Conservation (phyloP, 1,140 invertebrate genomes). For the Acromyrmex heyeri region DNA sequence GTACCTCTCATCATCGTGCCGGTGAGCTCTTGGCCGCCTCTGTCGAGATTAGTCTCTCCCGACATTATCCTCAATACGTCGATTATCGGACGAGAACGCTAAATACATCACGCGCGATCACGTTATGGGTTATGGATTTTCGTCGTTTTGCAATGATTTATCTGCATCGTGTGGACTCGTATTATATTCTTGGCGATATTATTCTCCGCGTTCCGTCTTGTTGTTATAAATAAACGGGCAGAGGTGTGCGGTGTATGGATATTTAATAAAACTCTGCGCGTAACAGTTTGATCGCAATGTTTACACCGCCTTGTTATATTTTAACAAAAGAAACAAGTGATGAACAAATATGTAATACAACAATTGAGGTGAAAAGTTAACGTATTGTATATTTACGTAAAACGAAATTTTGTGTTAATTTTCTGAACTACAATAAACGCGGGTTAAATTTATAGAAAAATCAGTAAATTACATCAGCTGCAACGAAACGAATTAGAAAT, state of each 20-base stretch:
- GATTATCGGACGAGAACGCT: slow-evolving; percentile 79
- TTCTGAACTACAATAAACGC: background rate
- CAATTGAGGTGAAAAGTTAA: background rate
- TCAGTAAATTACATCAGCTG: slow-evolving; percentile 17
- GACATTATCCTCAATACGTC: slow-evolving; percentile 69
- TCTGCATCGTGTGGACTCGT: slow-evolving; percentile 22
- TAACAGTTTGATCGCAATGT: background rate
- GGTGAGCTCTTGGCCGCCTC: slow-evolving; percentile 37
- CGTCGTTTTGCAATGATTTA: slow-evolving; percentile 59
- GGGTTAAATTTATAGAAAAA: slow-evolving; percentile 28
- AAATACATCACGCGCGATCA: slow-evolving; percentile 63
- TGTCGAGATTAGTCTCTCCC: slow-evolving; percentile 72
- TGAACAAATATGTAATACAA: background rate
- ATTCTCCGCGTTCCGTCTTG: background rate
- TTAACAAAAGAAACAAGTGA: background rate
- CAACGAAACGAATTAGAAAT: slow-evolving; percentile 12
- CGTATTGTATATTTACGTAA: background rate
- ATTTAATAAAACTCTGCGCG: background rate
- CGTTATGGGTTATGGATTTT: slow-evolving; percentile 47
- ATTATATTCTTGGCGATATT: background rate
- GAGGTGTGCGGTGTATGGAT: background rate
- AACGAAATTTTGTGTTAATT: slow-evolving; percentile 47
- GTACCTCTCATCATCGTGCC: slow-evolving; percentile 70
- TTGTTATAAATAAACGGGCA: slow-evolving; percentile 15
- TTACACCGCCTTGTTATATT: background rate